A percentile compares a stretch with the other conserved stretches of the same genome.
Conservation (phyloP, 2,888 invertebrate species). For the Caenorhabditis virilis region DNA sequence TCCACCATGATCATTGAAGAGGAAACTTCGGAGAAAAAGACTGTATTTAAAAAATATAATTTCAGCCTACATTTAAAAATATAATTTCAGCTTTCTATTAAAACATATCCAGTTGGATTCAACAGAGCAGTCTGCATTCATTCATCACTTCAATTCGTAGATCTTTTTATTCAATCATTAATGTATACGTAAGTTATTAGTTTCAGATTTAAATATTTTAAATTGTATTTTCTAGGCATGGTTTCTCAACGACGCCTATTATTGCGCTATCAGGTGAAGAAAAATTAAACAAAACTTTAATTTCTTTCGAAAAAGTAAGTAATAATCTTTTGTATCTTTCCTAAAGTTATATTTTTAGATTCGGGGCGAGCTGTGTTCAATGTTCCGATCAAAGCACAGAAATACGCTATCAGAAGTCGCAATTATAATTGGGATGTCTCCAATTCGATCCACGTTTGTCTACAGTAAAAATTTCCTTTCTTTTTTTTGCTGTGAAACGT, state of each 20-base stretch:
- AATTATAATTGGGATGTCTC: conserved; percentile 25
- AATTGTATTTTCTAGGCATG: conserved; percentile 20
- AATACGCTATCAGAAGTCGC: conserved; percentile 21
- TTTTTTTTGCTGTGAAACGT: no score
- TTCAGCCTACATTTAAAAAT: no score
- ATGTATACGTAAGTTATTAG: conserved; percentile 29
- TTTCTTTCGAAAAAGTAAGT: conserved; percentile 16
- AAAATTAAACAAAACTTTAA: conserved; percentile 2
- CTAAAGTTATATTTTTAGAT: conserved; percentile 34
- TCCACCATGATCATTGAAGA: no score
- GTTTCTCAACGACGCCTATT: conserved; percentile 22
- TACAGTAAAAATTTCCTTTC: no score
- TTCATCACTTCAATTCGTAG: conserved; percentile 36
- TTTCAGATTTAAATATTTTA: neutral
- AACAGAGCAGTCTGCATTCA: conserved; percentile 35
- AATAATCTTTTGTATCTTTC: no score
- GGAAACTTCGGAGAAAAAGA: no score
- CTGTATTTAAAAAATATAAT: no score
- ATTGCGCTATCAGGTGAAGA: conserved; percentile 10
- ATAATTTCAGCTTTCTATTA: no score
- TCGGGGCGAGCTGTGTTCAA: conserved; percentile 29
- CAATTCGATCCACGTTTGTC: conserved; percentile 42
- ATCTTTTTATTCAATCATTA: conserved; percentile 27
- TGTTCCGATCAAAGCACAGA: conserved; percentile 35
- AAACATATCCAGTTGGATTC: conserved; percentile 10